Base-by-base conservation (phyloP, 2,888 invertebrate genomes). In the Protophormia terraenovae region DNA sequence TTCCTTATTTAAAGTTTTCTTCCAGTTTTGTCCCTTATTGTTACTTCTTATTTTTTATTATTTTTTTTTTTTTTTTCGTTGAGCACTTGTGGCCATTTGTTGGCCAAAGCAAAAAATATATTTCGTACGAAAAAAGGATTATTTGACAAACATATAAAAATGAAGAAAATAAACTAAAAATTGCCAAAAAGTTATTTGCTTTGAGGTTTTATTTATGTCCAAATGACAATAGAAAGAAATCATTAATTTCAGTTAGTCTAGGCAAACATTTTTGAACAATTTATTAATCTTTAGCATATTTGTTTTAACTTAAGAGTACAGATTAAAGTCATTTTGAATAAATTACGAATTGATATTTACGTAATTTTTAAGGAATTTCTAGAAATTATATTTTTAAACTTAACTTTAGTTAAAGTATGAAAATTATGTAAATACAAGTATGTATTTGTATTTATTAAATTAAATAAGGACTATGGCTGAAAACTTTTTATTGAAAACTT, bases 241-340 rank as follows among this genome's bases (percentile, higher is more conserved):
- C 77, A 67, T 77, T 77, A 67, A 58, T 69, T 67, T 67, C 14
- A 16, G 35, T 69, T 35, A 35, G 58, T 16, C 14, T 62, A 8
- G 10, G 8, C 32, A 24, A 47, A 35, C 32, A 62, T 16, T 47
- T 27, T n/a, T 8, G 5, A 38, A 41, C 10, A 58, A 19, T 27
- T 67, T 47, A 24, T 47, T 50, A 22, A n/a, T 32, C 62, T 14
- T 10, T 22, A 53, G 41, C 10, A 14, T 50, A 50, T 47, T 32
- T n/a, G 5, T 8, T 41, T 14, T 41, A 14, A 41, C 41, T 14
- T 14, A 41, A 12, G 38, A n/a, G 2, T 5, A 8, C 19, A 22
- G 50, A 50, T 50, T 50, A 50, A 50, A 50, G 50, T 2, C 50
- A 19, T 47, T 16, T 47, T 47, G 6, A 16, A 2, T 10, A 35